Evolutionary conservation across 2,797 vertebrate genomes (phyloP).

Genomic region (Chaetodon trifasciatus): DNA sequence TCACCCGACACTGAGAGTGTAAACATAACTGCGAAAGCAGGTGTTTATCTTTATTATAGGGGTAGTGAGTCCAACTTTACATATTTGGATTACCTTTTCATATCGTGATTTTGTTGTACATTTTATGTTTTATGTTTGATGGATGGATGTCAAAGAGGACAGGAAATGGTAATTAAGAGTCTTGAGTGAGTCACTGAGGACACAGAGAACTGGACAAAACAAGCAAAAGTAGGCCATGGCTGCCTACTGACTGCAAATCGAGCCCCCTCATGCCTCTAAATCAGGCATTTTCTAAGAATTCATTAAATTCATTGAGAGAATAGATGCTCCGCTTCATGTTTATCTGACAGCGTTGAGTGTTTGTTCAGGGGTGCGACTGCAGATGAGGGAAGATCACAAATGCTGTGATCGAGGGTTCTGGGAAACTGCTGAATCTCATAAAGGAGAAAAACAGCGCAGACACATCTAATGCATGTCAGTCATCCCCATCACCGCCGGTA

Average conservation of each 20-base stretch:
- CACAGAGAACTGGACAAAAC: background rate
- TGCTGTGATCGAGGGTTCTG: conserved; percentile 17
- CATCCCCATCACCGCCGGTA: conserved; percentile 44
- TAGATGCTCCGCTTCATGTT: conserved; percentile 5
- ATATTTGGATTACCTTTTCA: background rate
- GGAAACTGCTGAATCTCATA: conserved; percentile 33
- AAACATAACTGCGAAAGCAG: background rate
- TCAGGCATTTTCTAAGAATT: conserved; percentile 1
- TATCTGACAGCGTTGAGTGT: conserved; percentile 1
- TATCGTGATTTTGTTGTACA: background rate
- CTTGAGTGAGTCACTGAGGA: conserved; percentile 21
- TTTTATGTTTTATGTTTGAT: background rate
- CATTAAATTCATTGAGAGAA: background rate
- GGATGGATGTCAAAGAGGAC: background rate
- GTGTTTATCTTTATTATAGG: background rate
- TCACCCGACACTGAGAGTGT: background rate
- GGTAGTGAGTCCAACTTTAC: background rate
- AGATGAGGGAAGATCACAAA: conserved; percentile 18
- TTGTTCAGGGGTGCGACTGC: background rate
- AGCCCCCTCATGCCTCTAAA: background rate
- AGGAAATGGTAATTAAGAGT: background rate
- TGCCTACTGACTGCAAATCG: background rate
- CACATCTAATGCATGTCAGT: conserved; percentile 35
- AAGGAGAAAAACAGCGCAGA: conserved; percentile 12
- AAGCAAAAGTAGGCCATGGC: background rate